phyloP scores from a whole-genome alignment of 2,888 invertebrate species.

The Acleris sparsana region DNA sequence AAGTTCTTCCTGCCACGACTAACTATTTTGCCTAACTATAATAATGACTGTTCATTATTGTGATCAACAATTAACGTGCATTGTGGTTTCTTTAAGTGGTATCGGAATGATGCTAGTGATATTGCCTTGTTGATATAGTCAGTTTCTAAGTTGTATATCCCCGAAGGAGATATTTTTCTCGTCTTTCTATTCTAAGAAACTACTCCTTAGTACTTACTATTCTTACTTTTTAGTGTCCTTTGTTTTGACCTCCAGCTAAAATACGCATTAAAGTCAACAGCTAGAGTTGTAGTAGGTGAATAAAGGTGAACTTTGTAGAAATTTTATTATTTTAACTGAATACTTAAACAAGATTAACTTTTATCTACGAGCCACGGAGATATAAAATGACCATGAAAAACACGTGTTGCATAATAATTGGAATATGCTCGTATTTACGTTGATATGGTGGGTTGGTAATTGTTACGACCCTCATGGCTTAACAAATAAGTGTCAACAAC shows the following conservation, averaged over 20 bases:
- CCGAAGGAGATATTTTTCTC: no score
- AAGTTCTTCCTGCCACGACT: no score
- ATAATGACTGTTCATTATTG: no score
- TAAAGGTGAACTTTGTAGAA: neutral
- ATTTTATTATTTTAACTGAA: constrained; percentile 3
- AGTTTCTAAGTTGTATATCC: no score
- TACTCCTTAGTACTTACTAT: no score
- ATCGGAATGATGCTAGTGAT: no score
- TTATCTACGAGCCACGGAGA: constrained; percentile 25
- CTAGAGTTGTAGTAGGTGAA: neutral
- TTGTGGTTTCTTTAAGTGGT: no score
- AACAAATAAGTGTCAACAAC: constrained; percentile 24
- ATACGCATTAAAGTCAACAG: neutral
- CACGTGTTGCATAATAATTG: constrained; percentile 29
- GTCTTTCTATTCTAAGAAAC: no score
- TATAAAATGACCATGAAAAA: constrained; percentile 29
- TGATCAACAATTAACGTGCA: no score
- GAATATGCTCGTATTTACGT: constrained; percentile 11
- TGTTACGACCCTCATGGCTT: constrained; percentile 4
- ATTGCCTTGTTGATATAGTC: no score
- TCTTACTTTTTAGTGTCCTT: neutral
- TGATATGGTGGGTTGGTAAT: constrained; percentile 5
- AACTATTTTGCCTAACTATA: no score
- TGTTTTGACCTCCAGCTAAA: neutral
- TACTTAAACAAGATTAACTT: constrained; percentile 17